These are phyloP conservation scores for Cataglyphis albicans DNA, from an alignment of 2,888 invertebrate genomes.

Conservation along the genomic window DNA sequence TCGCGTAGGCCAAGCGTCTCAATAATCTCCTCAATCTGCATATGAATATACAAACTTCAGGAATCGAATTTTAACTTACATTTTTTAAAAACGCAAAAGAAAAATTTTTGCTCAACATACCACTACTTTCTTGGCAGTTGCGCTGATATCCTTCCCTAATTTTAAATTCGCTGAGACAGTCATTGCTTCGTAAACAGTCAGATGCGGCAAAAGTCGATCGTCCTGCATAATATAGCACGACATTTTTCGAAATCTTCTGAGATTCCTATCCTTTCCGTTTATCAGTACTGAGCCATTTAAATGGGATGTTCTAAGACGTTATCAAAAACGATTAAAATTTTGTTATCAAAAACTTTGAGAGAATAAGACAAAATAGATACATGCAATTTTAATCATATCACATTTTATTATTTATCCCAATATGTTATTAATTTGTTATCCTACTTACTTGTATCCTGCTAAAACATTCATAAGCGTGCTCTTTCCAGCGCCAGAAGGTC, in stretches of 20 bases:
- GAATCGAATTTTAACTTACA: background rate
- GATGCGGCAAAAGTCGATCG: slow-evolving; percentile 94
- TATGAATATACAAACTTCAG: slow-evolving; percentile 15
- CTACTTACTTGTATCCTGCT: slow-evolving; percentile 94
- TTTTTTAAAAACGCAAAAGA: background rate
- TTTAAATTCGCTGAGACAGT: slow-evolving; percentile 97
- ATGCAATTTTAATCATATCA: background rate
- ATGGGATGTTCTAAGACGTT: slow-evolving; percentile 91
- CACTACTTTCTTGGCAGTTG: slow-evolving; percentile 91
- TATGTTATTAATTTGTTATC: background rate
- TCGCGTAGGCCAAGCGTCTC: slow-evolving; percentile 94
- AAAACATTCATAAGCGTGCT: slow-evolving; percentile 95
- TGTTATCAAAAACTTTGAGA: background rate
- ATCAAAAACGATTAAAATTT: slow-evolving; percentile 10
- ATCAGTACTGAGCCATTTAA: slow-evolving; percentile 94
- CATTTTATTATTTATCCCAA: background rate
- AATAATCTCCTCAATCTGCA: slow-evolving; percentile 90
- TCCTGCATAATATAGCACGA: slow-evolving; percentile 99
- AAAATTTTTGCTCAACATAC: slow-evolving; percentile 85
- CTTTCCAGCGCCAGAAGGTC: slow-evolving; percentile 94
- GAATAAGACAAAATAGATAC: background rate
- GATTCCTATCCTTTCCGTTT: slow-evolving; percentile 94
- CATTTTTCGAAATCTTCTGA: slow-evolving; percentile 95
- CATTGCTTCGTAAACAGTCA: slow-evolving; percentile 97
- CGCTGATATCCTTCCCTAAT: slow-evolving; percentile 92